A percentile compares a stretch with the other conserved stretches of the same genome.
Conservation (phyloP, 2,888 invertebrate genomes). For the Caenorhabditis zanzibari region DNA sequence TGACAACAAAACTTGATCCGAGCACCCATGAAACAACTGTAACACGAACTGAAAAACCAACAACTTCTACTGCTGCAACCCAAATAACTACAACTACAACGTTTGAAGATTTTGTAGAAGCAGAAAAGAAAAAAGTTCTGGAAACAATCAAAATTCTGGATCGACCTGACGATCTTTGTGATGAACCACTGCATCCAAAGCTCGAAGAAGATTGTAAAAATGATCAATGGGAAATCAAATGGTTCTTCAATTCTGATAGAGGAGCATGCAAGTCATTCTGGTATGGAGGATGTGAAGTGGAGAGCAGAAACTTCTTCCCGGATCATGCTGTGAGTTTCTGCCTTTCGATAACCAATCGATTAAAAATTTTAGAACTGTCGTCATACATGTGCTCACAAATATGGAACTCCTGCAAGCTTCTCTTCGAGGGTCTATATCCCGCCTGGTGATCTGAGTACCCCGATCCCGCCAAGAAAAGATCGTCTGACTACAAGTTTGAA, state of each 20-base stretch:
- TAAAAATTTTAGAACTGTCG: conserved; percentile 56
- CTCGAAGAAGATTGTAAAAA: conserved; percentile 75
- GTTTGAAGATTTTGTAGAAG: conserved; percentile 58
- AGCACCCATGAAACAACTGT: conserved; percentile 1
- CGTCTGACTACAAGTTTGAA: conserved; percentile 49
- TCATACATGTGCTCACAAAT: conserved; percentile 61
- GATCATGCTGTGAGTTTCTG: conserved; percentile 61
- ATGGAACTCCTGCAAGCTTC: conserved; percentile 47
- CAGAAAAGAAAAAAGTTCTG: conserved; percentile 54
- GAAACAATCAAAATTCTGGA: conserved; percentile 60
- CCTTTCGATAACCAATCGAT: not conserved
- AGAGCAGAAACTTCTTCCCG: conserved; percentile 71
- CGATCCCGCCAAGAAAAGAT: conserved; percentile 38
- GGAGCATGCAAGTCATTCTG: conserved; percentile 79
- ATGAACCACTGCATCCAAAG: conserved; percentile 71
- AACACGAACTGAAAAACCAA: conserved; percentile 5
- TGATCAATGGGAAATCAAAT: conserved; percentile 72
- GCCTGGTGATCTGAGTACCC: conserved; percentile 55
- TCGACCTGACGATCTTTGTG: conserved; percentile 69
- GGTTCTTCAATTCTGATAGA: conserved; percentile 70
- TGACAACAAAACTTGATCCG: not conserved
- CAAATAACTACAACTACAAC: conserved; percentile 25
- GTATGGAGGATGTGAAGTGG: conserved; percentile 80
- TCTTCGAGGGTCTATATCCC: conserved; percentile 45
- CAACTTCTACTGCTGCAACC: conserved; percentile 2